These are phyloP conservation scores for Poeciliopsis turrubarensis DNA, from an alignment of 2,113 vertebrate genomes.

Conservation along the genomic window DNA sequence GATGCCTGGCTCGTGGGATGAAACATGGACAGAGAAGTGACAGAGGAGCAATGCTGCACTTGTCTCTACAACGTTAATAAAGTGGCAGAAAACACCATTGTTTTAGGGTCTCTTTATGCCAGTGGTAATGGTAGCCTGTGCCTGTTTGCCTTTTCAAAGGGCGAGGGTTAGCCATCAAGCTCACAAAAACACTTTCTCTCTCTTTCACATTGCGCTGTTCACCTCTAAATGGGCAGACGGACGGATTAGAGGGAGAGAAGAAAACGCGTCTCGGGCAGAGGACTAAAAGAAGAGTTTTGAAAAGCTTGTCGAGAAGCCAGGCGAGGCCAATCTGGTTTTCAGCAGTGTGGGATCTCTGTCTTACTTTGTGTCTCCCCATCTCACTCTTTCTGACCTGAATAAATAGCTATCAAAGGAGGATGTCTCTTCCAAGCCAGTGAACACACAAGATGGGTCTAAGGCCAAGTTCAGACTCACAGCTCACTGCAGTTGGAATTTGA, in stretches of 20 bases:
- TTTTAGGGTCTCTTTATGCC: conserved; percentile 63
- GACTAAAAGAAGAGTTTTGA: conserved; percentile 67
- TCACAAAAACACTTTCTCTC: conserved; percentile 75
- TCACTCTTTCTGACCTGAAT: conserved; percentile 61
- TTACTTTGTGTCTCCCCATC: conserved; percentile 32
- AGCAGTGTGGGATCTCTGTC: conserved; percentile 68
- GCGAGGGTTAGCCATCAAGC: conserved; percentile 76
- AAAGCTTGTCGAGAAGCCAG: conserved; percentile 71
- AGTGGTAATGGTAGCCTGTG: conserved; percentile 72
- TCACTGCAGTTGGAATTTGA: conserved; percentile 18
- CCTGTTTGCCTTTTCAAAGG: conserved; percentile 74
- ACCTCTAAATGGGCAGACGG: conserved; percentile 75
- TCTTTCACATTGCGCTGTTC: conserved; percentile 72
- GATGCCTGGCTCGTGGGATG: conserved; percentile 48
- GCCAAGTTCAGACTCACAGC: conserved; percentile 55
- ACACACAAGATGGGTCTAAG: conserved; percentile 44
- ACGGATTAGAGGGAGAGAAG: conserved; percentile 72
- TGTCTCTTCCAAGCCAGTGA: conserved; percentile 44
- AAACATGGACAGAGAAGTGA: conserved; percentile 54
- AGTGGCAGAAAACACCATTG: conserved; percentile 69
- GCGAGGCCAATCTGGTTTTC: conserved; percentile 69
- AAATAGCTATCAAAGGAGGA: conserved; percentile 66
- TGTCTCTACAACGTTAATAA: conserved; percentile 64
- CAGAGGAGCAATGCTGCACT: conserved; percentile 49
- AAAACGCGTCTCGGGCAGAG: conserved; percentile 67